Evolutionary conservation across 1,140 invertebrate genomes (phyloP), one percentile per base, ranked within the genome.

Genomic region (Chelonus insularis): DNA sequence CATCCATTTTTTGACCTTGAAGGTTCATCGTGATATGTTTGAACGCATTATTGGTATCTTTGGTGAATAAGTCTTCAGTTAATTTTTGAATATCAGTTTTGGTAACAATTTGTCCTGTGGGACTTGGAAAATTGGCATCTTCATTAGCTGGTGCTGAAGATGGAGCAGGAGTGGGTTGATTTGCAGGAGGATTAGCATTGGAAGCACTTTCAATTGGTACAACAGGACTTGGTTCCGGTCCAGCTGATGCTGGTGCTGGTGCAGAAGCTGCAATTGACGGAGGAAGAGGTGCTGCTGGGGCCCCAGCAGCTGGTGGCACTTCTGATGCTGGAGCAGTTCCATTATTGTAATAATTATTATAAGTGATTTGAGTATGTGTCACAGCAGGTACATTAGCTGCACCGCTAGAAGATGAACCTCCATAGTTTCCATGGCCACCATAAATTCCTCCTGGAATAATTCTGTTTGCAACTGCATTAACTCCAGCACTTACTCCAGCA

Each of bases 291-390:
- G 50, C 59, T 14, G 20, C 54, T 41, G 39, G 62, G 6, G 67
- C 23, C 8, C 57, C 52, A 25, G 23, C 37, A 34, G 43, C n/a
- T 62, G 54, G 50, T 12, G 45, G 43, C 0, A 68, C n/a, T n/a
- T n/a, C n/a, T n/a, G n/a, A n/a, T 37, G 5, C 58, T 3, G 69
- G 68, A 12, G 66, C 69, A 56, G 69, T 71, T n/a, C 70, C 72
- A 61, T 80, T 78, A 47, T 80, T 75, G 23, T 81, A 81, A 51
- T 81, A 80, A 62, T 80, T 82, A 18, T 80, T 82, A 45, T 81
- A 80, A 0, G 76, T 79, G 9, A 80, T 77, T 18, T 81, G 64
- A 0, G 80, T 82, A 20, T 74, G 71, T 4, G 72, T 67, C 1
- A 68, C 64, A 0, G 65, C 64, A 43, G 72, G 71, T 16, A 69